These are phyloP conservation scores for Peromyscus polionotus DNA, from an alignment of 2,113 vertebrate species.

Conservation along the genomic window DNA sequence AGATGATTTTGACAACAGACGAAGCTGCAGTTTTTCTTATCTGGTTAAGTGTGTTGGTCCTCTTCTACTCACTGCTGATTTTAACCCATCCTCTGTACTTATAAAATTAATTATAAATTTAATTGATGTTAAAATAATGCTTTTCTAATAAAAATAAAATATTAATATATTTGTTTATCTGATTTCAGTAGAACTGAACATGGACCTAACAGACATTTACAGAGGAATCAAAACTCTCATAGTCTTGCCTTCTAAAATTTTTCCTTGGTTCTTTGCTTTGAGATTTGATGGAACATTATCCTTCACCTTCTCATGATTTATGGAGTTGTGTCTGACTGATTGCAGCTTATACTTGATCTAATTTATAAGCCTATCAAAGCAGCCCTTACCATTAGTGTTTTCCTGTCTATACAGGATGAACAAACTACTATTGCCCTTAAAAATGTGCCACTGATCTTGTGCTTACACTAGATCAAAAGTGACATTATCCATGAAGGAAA, in stretches of 20 bases:
- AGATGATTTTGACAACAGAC: background rate
- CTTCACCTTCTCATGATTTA: background rate
- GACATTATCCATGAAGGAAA: background rate
- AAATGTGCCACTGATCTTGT: background rate
- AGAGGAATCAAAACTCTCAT: background rate
- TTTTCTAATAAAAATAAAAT: conserved; percentile 39
- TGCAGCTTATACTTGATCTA: background rate
- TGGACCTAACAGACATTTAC: background rate
- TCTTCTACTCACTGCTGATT: background rate
- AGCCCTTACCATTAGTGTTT: background rate
- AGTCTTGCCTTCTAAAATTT: conserved; percentile 24
- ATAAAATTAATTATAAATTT: background rate
- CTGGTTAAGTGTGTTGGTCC: background rate
- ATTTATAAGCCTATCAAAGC: background rate
- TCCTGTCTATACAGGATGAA: background rate
- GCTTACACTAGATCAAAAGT: background rate
- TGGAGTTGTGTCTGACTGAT: background rate
- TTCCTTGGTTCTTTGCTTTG: conserved; percentile 7
- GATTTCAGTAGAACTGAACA: conserved; percentile 19
- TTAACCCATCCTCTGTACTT: background rate
- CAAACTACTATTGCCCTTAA: background rate
- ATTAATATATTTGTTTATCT: conserved; percentile 1
- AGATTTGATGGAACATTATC: background rate
- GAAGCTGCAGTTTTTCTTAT: background rate
- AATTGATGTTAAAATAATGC: background rate